These are phyloP conservation scores for Corticium candelabrum DNA, from an alignment of 37 sponge, comb jelly and placozoan species.

Conservation along the genomic window DNA sequence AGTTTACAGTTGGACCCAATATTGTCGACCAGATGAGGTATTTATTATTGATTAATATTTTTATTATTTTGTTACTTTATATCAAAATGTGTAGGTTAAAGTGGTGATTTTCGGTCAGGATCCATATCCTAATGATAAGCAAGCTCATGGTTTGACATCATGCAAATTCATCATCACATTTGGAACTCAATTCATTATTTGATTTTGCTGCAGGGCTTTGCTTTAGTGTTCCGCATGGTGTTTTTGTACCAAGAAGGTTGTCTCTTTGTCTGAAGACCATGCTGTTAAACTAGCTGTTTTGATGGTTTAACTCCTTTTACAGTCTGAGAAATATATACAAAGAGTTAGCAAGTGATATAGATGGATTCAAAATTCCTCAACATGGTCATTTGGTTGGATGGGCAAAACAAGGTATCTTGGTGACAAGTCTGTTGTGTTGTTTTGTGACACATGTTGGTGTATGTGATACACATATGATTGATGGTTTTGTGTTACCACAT, in stretches of 20 bases:
- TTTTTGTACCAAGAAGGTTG: conserved; percentile 58
- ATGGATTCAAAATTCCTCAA: conserved; percentile 59
- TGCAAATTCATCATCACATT: no score
- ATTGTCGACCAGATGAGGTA: no score
- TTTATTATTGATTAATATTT: no score
- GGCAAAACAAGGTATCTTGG: conserved; percentile 76
- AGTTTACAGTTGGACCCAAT: no score
- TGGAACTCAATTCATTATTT: no score
- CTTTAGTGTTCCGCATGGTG: conserved; percentile 88
- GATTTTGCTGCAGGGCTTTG: conserved; percentile 47
- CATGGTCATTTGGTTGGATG: conserved; percentile 88
- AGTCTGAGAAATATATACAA: conserved; percentile 90
- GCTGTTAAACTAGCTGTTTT: no score
- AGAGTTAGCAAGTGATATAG: conserved; percentile 57
- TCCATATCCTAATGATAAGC: conserved; percentile 87
- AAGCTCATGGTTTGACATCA: conserved; percentile 13
- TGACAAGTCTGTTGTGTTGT: background rate
- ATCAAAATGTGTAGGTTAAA: conserved; percentile 46
- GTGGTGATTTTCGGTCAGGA: conserved; percentile 98
- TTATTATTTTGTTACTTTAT: no score
- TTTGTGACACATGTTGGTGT: no score
- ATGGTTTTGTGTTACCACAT: no score
- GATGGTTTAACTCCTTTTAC: background rate
- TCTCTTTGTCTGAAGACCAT: no score
- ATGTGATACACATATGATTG: no score